A percentile compares a stretch with the other conserved stretches of the same genome.
Conservation (phyloP, 2,888 invertebrate genomes). For the Lissocephala sabroskyi region DNA sequence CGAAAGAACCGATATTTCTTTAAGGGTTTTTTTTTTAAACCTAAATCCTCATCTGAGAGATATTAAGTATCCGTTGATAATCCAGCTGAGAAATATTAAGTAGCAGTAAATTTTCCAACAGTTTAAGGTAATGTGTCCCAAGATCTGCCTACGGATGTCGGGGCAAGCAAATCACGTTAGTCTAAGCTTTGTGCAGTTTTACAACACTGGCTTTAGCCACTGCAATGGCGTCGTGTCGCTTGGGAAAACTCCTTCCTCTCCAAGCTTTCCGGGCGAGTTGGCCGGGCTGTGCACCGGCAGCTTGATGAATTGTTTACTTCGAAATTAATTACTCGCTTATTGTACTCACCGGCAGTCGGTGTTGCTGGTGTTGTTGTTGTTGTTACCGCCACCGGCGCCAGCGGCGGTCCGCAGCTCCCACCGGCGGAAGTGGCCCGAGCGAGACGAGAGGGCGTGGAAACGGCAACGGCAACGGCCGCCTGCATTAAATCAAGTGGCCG, state of each 20-base stretch:
- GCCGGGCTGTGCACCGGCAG: conserved; percentile 20
- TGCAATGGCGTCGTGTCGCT: not conserved
- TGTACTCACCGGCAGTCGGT: conserved; percentile 34
- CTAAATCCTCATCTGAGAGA: too few relatives aligned
- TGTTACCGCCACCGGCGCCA: not conserved
- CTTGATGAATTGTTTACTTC: conserved; percentile 64
- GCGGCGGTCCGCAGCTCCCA: not conserved
- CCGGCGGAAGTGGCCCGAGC: not conserved
- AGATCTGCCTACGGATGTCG: too few relatives aligned
- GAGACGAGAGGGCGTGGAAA: not conserved
- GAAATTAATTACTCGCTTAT: conserved; percentile 60
- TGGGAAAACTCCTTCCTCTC: not conserved
- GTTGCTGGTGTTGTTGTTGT: not conserved
- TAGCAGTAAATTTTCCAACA: too few relatives aligned
- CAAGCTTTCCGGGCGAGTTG: not conserved
- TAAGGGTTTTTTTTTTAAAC: too few relatives aligned
- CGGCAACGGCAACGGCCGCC: conserved; percentile 12
- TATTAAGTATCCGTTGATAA: too few relatives aligned
- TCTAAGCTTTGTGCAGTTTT: too few relatives aligned
- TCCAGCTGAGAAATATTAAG: too few relatives aligned
- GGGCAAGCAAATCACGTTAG: too few relatives aligned
- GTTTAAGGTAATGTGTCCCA: too few relatives aligned
- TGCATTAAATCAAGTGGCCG: conserved; percentile 66
- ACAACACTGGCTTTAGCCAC: conserved; percentile 4
- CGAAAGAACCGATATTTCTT: too few relatives aligned